A percentile compares a stretch with the other conserved stretches of the same genome.
Conservation (phyloP, 2,797 vertebrate species). For the Hapalemur alaotrensis region DNA sequence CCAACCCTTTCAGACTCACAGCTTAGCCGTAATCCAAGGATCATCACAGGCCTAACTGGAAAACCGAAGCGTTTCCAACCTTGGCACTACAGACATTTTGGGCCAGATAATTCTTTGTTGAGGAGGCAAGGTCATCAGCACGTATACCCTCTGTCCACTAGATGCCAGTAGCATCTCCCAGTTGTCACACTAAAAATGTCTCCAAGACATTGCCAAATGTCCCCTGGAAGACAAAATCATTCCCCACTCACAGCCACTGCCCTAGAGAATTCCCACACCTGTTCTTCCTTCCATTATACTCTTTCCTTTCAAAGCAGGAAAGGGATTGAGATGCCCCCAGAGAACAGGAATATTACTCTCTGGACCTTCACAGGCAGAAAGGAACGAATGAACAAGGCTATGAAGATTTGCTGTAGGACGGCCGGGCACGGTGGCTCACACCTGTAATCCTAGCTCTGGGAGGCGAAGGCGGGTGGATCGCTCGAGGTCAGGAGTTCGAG, state of each 20-base stretch:
- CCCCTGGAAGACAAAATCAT: not conserved
- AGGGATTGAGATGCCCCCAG: not conserved
- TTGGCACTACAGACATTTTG: too few relatives aligned
- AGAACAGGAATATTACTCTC: not conserved
- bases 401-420: not conserved
- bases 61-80: not conserved
- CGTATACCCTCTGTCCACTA: not conserved
- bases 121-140: not conserved
- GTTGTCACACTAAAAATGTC: not conserved
- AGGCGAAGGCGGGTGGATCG: too few relatives aligned
- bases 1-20: not conserved
- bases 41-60: not conserved
- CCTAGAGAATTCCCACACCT: not conserved
- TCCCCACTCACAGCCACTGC: not conserved
- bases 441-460: too few relatives aligned
- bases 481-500: too few relatives aligned
- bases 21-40: not conserved
- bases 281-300: not conserved
- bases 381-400: not conserved
- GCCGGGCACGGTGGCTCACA: too few relatives aligned
- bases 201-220: too few relatives aligned
- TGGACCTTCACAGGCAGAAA: not conserved
- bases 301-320: not conserved
- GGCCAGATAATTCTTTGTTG: not conserved
- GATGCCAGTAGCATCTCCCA: not conserved